Conservation (phyloP, 2,797 vertebrate species). For the Harpagifer antarcticus region DNA sequence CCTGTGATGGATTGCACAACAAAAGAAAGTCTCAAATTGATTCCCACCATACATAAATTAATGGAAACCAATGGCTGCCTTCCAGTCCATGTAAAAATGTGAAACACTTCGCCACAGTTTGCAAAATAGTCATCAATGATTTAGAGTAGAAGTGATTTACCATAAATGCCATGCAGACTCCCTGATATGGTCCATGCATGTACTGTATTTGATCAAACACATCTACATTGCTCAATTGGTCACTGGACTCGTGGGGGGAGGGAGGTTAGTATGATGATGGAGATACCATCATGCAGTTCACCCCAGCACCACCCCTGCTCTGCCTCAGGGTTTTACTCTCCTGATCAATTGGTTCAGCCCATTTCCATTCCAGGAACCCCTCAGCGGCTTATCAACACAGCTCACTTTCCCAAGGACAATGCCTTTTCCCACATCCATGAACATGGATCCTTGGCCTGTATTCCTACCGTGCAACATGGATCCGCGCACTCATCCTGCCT, state of each 20-base stretch:
- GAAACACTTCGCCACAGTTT: constrained; percentile 8
- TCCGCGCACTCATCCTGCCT: constrained; percentile 48
- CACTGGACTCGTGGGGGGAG: constrained; percentile 32
- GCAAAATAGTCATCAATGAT: constrained; percentile 5
- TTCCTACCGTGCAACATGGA: constrained; percentile 64
- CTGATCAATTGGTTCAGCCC: constrained; percentile 67
- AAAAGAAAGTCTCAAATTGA: constrained; percentile 13
- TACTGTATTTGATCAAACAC: constrained; percentile 18
- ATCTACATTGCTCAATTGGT: constrained; percentile 38
- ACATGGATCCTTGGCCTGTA: constrained; percentile 61
- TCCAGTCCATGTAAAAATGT: constrained; percentile 6
- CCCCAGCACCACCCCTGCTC: constrained; percentile 31
- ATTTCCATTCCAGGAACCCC: constrained; percentile 75
- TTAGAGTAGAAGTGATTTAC: constrained; percentile 15
- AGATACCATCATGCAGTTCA: constrained; percentile 53
- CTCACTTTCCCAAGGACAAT: constrained; percentile 71
- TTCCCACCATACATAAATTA: constrained; percentile 16
- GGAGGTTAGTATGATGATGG: constrained; percentile 50
- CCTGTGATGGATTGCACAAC: constrained; percentile 26
- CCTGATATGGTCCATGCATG: neutral
- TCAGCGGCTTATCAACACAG: constrained; percentile 56
- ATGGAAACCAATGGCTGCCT: constrained; percentile 26
- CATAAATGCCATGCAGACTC: constrained; percentile 5
- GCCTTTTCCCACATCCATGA: constrained; percentile 56
- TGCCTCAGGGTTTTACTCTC: constrained; percentile 55